These are phyloP conservation scores for Listronotus bonariensis DNA, from an alignment of 1,140 invertebrate genomes.

Conservation along the genomic window DNA sequence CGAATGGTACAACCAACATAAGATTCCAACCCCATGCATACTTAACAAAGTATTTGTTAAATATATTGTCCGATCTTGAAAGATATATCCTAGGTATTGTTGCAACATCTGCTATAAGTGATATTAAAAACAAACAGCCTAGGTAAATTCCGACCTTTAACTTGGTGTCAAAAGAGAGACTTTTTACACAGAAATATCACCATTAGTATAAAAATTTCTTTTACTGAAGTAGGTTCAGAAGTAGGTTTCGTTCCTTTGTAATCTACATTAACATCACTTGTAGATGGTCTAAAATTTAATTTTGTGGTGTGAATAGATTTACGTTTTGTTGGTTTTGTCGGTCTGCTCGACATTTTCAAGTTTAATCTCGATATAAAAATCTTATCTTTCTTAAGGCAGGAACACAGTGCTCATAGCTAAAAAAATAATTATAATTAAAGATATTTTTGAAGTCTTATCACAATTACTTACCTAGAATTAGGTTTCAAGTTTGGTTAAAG, in stretches of 20 bases:
- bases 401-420: background rate
- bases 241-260: constrained; percentile 74
- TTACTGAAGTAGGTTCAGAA: constrained; percentile 77
- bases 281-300: constrained; percentile 62
- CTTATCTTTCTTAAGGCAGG: background rate
- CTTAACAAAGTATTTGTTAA: constrained; percentile 94
- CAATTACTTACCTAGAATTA: too few species aligned
- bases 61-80: constrained; percentile 82
- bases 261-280: constrained; percentile 56
- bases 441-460: too few species aligned
- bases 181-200: constrained; percentile 88
- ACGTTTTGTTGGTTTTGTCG: constrained; percentile 40
- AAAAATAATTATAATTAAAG: background rate
- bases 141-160: constrained; percentile 87
- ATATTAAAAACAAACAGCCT: constrained; percentile 78
- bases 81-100: constrained; percentile 85
- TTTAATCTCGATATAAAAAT: constrained; percentile 1
- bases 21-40: constrained; percentile 95
- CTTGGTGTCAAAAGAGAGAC: constrained; percentile 79
- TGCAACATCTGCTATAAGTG: constrained; percentile 81
- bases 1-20: constrained; percentile 73
- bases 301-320: constrained; percentile 42
- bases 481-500: too few species aligned
- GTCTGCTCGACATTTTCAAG: constrained; percentile 42
- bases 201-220: constrained; percentile 80